A percentile compares a stretch with the other conserved stretches of the same genome.
These are phyloP conservation scores for Procambarus virginalis DNA, from an alignment of 1,140 invertebrate species.

Conservation along the genomic window DNA sequence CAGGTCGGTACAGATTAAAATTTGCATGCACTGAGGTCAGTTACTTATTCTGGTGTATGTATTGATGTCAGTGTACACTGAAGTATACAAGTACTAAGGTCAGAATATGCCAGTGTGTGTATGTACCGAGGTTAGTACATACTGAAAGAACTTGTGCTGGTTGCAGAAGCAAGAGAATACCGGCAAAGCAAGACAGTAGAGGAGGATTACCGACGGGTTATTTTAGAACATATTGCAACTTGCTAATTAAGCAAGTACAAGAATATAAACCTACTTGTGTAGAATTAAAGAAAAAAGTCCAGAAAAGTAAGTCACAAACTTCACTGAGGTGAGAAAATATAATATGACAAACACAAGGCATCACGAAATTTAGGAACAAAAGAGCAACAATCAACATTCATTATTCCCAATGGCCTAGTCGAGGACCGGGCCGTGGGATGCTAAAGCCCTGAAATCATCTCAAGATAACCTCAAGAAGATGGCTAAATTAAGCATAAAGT, in stretches of 20 bases:
- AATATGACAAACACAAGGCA: neutral
- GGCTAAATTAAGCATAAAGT: neutral
- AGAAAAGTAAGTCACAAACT: neutral
- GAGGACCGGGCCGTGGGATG: no score
- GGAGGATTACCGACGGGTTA: neutral
- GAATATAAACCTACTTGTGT: no score
- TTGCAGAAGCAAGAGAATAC: constrained; percentile 13
- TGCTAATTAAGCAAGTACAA: neutral
- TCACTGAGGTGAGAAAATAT: neutral
- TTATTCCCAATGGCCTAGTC: no score
- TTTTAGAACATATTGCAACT: neutral
- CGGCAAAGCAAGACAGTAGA: neutral
- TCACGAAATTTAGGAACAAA: neutral
- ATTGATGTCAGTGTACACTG: constrained; percentile 40
- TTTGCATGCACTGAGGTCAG: constrained; percentile 17
- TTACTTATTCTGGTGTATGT: constrained; percentile 32
- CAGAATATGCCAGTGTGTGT: constrained; percentile 25
- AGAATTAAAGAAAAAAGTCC: neutral
- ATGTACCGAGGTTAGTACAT: constrained; percentile 34
- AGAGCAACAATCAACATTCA: neutral
- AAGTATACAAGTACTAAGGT: constrained; percentile 34
- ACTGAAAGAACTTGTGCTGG: constrained; percentile 42
- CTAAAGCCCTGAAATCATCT: no score
- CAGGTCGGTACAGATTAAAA: constrained; percentile 6
- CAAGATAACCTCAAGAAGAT: neutral